Evolutionary conservation across 2,113 vertebrate genomes (phyloP).

Genomic region (Aphyosemion australe): DNA sequence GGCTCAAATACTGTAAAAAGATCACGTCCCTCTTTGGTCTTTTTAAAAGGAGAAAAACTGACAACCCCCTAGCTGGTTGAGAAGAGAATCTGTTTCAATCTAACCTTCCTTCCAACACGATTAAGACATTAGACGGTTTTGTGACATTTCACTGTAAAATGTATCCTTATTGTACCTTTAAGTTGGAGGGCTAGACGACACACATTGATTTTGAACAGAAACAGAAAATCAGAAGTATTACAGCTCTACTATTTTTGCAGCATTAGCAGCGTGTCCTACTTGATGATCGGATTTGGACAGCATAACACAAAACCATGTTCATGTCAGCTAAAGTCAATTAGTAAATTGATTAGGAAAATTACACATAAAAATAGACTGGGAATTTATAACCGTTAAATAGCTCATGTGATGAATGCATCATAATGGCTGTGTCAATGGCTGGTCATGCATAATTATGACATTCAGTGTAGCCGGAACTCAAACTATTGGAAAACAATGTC

Average conservation of each 20-base stretch:
- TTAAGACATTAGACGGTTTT: too few relatives aligned
- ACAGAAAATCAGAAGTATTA: too few relatives aligned
- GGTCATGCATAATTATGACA: background rate
- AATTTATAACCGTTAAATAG: background rate
- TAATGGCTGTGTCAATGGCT: background rate
- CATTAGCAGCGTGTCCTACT: background rate
- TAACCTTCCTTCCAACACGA: too few relatives aligned
- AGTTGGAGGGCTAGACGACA: too few relatives aligned
- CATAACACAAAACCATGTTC: background rate
- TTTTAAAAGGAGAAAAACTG: too few relatives aligned
- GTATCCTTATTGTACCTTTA: too few relatives aligned
- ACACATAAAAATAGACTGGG: background rate
- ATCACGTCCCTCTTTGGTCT: too few relatives aligned
- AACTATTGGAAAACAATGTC: background rate
- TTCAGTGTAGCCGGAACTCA: background rate
- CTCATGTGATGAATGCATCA: background rate
- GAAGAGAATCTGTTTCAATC: too few relatives aligned
- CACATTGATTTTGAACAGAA: too few relatives aligned
- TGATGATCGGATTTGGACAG: background rate
- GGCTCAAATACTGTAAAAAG: too few relatives aligned
- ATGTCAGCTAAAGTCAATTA: background rate
- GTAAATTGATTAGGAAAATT: background rate
- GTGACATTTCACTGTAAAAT: too few relatives aligned
- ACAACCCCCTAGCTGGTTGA: too few relatives aligned
- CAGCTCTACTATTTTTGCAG: background rate